These are phyloP conservation scores for Paragorgia papillata DNA, from an alignment of 92 coral and sea anemone genomes.

Conservation along the genomic window DNA sequence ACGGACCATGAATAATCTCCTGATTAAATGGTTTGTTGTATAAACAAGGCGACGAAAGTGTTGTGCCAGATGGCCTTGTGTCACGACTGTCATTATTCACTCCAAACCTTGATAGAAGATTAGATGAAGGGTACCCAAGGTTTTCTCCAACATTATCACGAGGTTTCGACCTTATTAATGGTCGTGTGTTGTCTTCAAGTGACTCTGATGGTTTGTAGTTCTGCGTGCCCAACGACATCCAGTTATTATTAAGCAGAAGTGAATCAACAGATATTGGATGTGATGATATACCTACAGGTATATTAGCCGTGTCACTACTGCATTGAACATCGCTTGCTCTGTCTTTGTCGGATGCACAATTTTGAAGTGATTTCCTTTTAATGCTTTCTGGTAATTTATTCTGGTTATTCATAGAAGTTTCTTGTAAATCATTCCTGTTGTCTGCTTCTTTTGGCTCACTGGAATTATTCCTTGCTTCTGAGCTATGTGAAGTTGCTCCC, in stretches of 20 bases:
- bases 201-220: neutral
- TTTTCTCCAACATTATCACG: neutral
- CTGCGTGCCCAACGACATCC: neutral
- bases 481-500: too few species aligned
- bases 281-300: constrained; percentile 39
- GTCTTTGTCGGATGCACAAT: neutral
- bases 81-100: neutral
- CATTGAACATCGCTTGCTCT: constrained; percentile 3
- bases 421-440: neutral
- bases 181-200: neutral
- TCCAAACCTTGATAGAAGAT: constrained; percentile 26
- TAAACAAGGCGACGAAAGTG: constrained; percentile 24
- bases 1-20: neutral
- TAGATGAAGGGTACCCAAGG: neutral
- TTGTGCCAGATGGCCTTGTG: neutral
- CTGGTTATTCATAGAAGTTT: neutral
- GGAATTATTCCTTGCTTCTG: too few species aligned
- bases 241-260: neutral
- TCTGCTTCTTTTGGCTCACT: too few species aligned
- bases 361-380: neutral
- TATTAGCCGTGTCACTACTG: neutral
- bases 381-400: neutral
- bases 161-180: neutral
- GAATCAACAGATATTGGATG: constrained; percentile 6
- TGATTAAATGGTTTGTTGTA: neutral